A percentile compares a stretch with the other conserved stretches of the same genome.
Conservation (phyloP, 2,888 invertebrate genomes). For the Iphiclides podalirius region DNA sequence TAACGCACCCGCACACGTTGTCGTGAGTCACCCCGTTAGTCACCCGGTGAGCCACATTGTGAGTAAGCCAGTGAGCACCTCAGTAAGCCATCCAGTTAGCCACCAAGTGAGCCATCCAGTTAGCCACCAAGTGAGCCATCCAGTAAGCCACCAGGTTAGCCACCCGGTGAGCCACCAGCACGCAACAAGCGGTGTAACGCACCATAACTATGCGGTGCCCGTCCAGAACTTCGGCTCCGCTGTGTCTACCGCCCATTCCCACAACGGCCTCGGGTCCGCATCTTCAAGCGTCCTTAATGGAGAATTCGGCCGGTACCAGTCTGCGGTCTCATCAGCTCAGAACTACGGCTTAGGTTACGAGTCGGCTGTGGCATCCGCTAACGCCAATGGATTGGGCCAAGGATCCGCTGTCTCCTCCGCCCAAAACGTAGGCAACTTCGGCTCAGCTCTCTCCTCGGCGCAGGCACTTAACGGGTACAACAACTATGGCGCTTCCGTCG, state of each 20-base stretch:
- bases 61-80: background rate
- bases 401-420: constrained; percentile 49
- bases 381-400: constrained; percentile 38
- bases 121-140: constrained; percentile 17
- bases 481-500: constrained; percentile 44
- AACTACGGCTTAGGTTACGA: constrained; percentile 37
- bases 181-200: constrained; percentile 34
- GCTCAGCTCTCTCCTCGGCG: constrained; percentile 44
- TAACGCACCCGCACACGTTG: constrained; percentile 21
- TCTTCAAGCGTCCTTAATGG: constrained; percentile 36
- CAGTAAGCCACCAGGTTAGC: constrained; percentile 11
- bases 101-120: constrained; percentile 14
- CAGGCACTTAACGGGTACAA: constrained; percentile 41
- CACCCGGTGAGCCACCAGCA: constrained; percentile 29
- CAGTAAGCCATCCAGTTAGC: constrained; percentile 20
- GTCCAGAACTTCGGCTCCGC: constrained; percentile 52
- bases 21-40: background rate
- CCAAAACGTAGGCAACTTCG: constrained; percentile 39
- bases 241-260: constrained; percentile 46
- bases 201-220: constrained; percentile 33
- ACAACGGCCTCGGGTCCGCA: constrained; percentile 44
- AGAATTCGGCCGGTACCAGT: constrained; percentile 38
- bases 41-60: constrained; percentile 15
- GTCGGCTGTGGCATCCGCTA: constrained; percentile 36
- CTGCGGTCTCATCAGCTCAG: constrained; percentile 41